Evolutionary conservation across 1,140 invertebrate species (phyloP).

Genomic region (Atta cephalotes): DNA sequence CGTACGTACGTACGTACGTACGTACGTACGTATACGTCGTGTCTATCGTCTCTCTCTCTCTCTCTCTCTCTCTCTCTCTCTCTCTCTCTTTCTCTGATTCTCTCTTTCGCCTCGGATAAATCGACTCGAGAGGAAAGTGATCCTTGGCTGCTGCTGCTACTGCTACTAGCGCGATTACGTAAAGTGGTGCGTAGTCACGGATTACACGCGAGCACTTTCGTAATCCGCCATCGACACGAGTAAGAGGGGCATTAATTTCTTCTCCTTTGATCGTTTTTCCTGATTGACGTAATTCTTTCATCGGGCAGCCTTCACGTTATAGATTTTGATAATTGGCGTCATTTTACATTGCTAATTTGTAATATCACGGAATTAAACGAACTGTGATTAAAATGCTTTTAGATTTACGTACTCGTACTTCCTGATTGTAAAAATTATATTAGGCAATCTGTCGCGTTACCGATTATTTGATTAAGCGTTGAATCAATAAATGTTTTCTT

Average conservation of each 20-base stretch:
- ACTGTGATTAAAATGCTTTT: neutral
- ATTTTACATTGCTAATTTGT: neutral
- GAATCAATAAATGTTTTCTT: conserved; percentile 26
- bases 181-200: conserved; percentile 45
- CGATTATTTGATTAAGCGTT: conserved; percentile 18
- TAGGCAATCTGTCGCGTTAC: neutral
- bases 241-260: conserved; percentile 50
- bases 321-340: conserved; percentile 7
- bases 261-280: conserved; percentile 14
- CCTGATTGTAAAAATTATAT: neutral
- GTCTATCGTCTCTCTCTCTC: too few relatives aligned
- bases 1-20: too few relatives aligned
- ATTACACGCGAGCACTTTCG: conserved; percentile 50
- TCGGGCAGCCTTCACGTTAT: conserved; percentile 14
- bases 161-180: conserved; percentile 49
- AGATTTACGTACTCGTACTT: neutral
- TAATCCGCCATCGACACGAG: conserved; percentile 30
- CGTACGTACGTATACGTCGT: too few relatives aligned
- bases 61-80: neutral
- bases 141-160: conserved; percentile 52
- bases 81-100: conserved; percentile 13
- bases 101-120: conserved; percentile 6
- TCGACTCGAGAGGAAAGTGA: conserved; percentile 60
- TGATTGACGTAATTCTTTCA: conserved; percentile 25
- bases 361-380: conserved; percentile 22